Conservation (phyloP, 2,113 vertebrate species). For the Pelecanoides urinatrix region DNA sequence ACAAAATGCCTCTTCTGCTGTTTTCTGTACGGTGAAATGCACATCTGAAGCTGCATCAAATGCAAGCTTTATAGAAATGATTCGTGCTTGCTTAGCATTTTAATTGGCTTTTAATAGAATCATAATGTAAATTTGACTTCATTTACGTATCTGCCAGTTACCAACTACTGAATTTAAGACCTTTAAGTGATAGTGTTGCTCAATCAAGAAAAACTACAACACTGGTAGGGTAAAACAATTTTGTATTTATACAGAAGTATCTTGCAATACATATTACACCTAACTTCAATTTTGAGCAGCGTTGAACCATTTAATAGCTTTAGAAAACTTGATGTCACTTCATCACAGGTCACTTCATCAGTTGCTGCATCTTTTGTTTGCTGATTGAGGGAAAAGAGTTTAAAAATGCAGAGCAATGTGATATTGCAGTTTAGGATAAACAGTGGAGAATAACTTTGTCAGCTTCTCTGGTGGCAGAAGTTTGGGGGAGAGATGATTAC, state of each 20-base stretch:
- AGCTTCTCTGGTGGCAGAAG: neutral
- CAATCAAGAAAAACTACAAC: neutral
- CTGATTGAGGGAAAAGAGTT: neutral
- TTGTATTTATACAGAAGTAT: neutral
- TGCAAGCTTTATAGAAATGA: neutral
- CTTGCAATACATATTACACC: neutral
- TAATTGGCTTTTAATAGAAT: constrained; percentile 49
- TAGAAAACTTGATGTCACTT: neutral
- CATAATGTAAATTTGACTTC: constrained; percentile 13
- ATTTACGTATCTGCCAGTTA: constrained; percentile 26
- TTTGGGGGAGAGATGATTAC: neutral
- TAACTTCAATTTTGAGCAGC: neutral
- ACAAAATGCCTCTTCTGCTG: constrained; percentile 8
- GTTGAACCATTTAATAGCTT: neutral
- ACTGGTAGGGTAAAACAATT: neutral
- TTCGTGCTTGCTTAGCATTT: constrained; percentile 27
- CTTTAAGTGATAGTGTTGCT: constrained; percentile 14
- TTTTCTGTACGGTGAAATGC: constrained; percentile 28
- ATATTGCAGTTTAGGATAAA: neutral
- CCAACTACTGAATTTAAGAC: neutral
- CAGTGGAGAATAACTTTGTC: neutral
- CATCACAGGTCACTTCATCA: neutral
- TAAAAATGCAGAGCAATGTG: neutral
- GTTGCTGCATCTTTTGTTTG: neutral
- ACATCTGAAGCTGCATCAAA: constrained; percentile 30